phyloP scores from a whole-genome alignment of 37 sponge, comb jelly and placozoan species.

The Theonella swinhoei region DNA sequence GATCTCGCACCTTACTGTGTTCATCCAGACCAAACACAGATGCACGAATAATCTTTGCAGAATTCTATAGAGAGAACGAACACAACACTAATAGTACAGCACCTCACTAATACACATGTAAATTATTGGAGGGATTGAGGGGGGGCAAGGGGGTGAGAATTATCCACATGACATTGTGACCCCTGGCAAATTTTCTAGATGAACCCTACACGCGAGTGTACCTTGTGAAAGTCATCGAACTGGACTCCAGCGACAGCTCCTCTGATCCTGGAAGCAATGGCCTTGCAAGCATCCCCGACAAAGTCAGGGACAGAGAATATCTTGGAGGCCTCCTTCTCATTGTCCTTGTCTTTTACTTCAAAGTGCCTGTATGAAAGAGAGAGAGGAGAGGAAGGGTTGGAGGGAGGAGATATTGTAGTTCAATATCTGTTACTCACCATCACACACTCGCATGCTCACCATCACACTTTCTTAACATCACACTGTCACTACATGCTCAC shows the following conservation, averaged over 20 bases:
- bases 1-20: slow-evolving; percentile 86
- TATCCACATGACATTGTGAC: no score
- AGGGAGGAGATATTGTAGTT: no score
- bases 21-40: slow-evolving; percentile 98
- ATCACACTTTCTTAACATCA: neutral
- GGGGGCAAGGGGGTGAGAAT: no score
- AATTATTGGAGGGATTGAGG: no score
- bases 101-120: no score
- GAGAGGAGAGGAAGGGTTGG: neutral
- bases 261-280: slow-evolving; percentile 98
- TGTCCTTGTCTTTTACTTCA: slow-evolving; percentile 67
- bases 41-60: slow-evolving; percentile 97
- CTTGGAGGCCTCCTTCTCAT: slow-evolving; percentile 74
- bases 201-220: no score
- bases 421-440: no score
- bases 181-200: no score
- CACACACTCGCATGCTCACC: neutral
- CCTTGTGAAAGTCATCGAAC: slow-evolving; percentile 99
- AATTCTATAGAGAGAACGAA: slow-evolving; percentile 77
- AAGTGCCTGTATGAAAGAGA: slow-evolving; percentile 69
- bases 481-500: neutral
- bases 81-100: no score
- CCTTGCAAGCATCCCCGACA: slow-evolving; percentile 99
- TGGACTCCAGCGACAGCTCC: slow-evolving; percentile 97
- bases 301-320: slow-evolving; percentile 99